phyloP scores from a whole-genome alignment of 2,797 vertebrate genomes.

The Halcyon chelicuti region DNA sequence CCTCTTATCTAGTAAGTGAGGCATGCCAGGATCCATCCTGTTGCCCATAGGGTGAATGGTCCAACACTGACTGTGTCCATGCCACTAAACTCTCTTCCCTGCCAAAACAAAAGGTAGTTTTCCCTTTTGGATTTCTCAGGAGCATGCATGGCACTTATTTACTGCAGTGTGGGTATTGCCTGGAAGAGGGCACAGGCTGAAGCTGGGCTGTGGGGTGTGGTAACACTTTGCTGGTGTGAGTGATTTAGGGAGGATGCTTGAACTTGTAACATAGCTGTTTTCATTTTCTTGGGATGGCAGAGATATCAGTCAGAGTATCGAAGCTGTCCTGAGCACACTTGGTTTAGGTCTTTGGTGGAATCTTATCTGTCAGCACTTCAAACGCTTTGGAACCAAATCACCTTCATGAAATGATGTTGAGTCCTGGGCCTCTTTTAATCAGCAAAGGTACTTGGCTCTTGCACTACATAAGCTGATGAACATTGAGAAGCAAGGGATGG shows the following conservation, averaged over 20 bases:
- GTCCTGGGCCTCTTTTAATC: background rate
- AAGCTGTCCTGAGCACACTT: background rate
- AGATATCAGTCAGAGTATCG: background rate
- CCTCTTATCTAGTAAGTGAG: background rate
- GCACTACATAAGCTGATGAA: background rate
- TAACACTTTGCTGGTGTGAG: background rate
- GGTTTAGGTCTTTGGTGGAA: background rate
- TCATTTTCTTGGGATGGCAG: background rate
- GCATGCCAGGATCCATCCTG: background rate
- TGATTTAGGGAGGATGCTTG: background rate
- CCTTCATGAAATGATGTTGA: background rate
- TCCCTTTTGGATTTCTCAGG: background rate
- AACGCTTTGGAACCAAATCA: background rate
- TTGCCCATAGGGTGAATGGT: background rate
- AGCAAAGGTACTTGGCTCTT: background rate
- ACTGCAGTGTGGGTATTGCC: background rate
- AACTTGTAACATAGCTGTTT: background rate
- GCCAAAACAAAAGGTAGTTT: background rate
- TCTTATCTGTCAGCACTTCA: background rate
- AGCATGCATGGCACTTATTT: background rate
- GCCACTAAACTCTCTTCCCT: background rate
- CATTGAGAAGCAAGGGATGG: background rate
- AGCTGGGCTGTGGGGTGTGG: background rate
- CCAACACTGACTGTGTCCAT: accelerated
- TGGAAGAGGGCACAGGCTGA: background rate